phyloP scores from a whole-genome alignment of 2,797 vertebrate species.

The Tapirus indicus region DNA sequence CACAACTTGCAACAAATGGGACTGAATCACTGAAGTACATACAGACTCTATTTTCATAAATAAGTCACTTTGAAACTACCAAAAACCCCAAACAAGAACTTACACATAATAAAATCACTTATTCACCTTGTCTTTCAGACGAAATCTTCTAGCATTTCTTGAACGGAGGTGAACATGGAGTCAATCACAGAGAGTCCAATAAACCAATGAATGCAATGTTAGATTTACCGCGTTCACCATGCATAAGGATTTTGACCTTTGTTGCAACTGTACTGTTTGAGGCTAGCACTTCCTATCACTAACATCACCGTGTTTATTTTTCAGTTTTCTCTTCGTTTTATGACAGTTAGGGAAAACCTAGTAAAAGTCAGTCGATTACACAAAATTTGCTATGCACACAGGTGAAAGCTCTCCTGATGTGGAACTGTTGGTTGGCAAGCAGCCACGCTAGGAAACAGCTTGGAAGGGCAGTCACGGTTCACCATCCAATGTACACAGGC shows the following conservation, averaged over 20 bases:
- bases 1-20: not conserved
- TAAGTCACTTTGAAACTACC: not conserved
- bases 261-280: not conserved
- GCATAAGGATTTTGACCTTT: accelerated
- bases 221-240: accelerated
- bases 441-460: accelerated
- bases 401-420: accelerated
- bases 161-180: not conserved
- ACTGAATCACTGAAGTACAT: not conserved
- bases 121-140: not conserved
- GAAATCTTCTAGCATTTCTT: not conserved
- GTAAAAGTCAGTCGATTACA: not conserved
- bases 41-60: not conserved
- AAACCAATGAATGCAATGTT: accelerated
- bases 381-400: not conserved
- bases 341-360: not conserved
- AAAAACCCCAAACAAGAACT: not conserved
- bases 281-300: not conserved
- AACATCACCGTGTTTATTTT: not conserved
- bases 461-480: accelerated
- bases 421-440: not conserved
- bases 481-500: accelerated
- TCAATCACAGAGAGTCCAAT: not conserved
- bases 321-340: not conserved
- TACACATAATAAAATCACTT: not conserved